phyloP scores from a whole-genome alignment of 37 sponge, comb jelly and placozoan genomes.

The Beroe ovata region DNA sequence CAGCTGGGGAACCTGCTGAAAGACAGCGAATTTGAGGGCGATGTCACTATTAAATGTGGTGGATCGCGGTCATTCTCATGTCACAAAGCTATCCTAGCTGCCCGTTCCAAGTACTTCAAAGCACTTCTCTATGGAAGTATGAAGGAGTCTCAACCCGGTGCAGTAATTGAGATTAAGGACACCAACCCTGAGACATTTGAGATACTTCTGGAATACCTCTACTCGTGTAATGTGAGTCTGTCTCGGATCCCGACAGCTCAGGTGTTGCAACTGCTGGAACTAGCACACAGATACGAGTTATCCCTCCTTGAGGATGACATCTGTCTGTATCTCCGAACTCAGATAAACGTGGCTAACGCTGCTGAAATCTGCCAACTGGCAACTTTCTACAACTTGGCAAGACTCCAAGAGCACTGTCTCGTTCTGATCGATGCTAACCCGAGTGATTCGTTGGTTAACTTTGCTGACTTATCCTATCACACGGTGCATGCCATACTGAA shows the following conservation, averaged over 20 bases:
- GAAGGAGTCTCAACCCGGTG: conserved; percentile 70
- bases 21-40: conserved; percentile 48
- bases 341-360: conserved; percentile 65
- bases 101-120: conserved; percentile 70
- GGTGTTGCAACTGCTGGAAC: conserved; percentile 70
- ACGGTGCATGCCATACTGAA: conserved; percentile 10
- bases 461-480: conserved; percentile 31
- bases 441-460: conserved; percentile 17
- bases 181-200: conserved; percentile 69
- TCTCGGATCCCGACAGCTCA: not conserved
- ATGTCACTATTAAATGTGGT: conserved; percentile 65
- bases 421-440: conserved; percentile 36
- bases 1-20: conserved; percentile 46
- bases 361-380: conserved; percentile 67
- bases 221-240: conserved; percentile 67
- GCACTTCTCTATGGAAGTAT: conserved; percentile 75
- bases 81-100: conserved; percentile 71
- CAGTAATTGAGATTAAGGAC: conserved; percentile 69
- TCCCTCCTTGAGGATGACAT: conserved; percentile 68
- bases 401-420: conserved; percentile 56
- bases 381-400: conserved; percentile 27
- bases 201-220: conserved; percentile 69
- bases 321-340: conserved; percentile 61
- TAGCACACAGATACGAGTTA: conserved; percentile 72
- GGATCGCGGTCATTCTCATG: conserved; percentile 47